phyloP scores from a whole-genome alignment of 2,888 invertebrate genomes.

The Andricus quercusramuli region DNA sequence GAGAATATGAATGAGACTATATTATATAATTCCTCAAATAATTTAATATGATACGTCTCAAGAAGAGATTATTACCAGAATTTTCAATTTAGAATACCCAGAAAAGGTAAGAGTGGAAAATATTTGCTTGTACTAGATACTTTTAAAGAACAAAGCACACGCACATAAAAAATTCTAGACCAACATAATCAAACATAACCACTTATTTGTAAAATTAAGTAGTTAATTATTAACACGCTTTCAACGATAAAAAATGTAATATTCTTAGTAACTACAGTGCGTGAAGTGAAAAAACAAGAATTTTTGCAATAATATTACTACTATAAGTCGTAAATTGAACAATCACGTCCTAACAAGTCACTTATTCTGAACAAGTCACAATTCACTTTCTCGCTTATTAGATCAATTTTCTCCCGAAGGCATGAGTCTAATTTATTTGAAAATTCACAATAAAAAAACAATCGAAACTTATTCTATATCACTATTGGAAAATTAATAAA shows the following conservation, averaged over 20 bases:
- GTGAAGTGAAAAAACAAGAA: not conserved
- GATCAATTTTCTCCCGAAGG: not conserved
- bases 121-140: too few relatives aligned
- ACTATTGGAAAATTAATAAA: too few relatives aligned
- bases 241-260: not conserved
- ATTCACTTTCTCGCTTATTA: constrained; percentile 6
- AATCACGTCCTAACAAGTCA: not conserved
- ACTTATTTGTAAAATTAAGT: not conserved
- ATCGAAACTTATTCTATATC: too few relatives aligned
- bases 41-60: too few relatives aligned
- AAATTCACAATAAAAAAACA: too few relatives aligned
- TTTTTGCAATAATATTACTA: not conserved
- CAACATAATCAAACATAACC: not conserved
- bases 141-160: too few relatives aligned
- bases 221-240: not conserved
- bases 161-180: not conserved
- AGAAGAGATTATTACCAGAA: too few relatives aligned
- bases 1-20: too few relatives aligned
- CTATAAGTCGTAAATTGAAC: not conserved
- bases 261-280: not conserved
- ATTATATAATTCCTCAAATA: too few relatives aligned
- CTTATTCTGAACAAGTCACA: not conserved
- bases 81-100: too few relatives aligned
- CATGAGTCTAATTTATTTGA: not conserved
- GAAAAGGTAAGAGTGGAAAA: too few relatives aligned